Evolutionary conservation across 2,113 vertebrate genomes (phyloP).

Genomic region (Ammodytes marinus): DNA sequence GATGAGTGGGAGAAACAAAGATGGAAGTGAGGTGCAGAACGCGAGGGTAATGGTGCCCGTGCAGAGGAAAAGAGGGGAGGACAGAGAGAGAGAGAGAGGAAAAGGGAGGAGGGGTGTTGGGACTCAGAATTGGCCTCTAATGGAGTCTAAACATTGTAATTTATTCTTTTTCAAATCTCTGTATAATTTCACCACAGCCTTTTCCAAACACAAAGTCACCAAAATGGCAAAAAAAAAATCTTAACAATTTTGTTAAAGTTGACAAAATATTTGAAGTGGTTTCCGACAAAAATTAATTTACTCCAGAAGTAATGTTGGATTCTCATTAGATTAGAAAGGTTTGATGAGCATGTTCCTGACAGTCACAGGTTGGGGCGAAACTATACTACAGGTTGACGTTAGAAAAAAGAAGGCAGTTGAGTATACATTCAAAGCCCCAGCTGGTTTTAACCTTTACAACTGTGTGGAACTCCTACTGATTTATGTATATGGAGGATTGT

Average conservation of each 20-base stretch:
- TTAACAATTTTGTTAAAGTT: not conserved
- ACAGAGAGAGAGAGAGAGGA: constrained; percentile 59
- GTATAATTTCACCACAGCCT: constrained; percentile 16
- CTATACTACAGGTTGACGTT: fast-evolving
- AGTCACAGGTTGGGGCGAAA: not conserved
- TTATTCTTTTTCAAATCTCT: constrained; percentile 5
- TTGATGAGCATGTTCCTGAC: not conserved
- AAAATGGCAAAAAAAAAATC: constrained; percentile 7
- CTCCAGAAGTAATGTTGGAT: not conserved
- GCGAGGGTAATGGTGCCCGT: constrained; percentile 87
- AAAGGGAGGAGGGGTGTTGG: constrained; percentile 79
- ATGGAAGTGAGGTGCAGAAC: constrained; percentile 84
- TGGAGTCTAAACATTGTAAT: constrained; percentile 80
- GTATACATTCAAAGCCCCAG: not conserved
- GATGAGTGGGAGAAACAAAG: constrained; percentile 21
- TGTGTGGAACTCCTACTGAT: not conserved
- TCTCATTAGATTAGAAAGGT: not conserved
- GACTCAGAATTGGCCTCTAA: constrained; percentile 87
- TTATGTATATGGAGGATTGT: not conserved
- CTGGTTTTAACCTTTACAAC: not conserved
- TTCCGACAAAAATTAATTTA: not conserved
- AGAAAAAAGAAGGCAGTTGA: not conserved
- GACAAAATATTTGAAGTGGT: not conserved
- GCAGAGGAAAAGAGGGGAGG: constrained; percentile 77
- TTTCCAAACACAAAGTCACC: constrained; percentile 27